These are phyloP conservation scores for Catharus bicknelli DNA, from an alignment of 2,113 vertebrate genomes.

Conservation along the genomic window DNA sequence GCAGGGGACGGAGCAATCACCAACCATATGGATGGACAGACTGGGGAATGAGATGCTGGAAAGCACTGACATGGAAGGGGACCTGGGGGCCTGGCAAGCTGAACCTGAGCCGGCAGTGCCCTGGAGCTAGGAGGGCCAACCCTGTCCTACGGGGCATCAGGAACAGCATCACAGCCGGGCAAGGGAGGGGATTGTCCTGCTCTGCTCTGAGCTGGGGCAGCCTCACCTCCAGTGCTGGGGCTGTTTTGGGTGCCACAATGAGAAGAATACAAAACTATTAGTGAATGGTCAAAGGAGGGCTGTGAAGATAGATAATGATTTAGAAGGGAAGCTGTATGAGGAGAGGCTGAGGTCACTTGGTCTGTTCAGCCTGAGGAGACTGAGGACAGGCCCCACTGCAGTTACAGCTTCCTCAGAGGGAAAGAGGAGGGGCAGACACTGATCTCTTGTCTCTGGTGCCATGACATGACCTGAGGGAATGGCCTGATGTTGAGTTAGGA, in stretches of 20 bases:
- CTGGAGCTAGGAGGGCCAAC: background rate
- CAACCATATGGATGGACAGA: rapidly evolving
- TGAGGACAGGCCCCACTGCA: background rate
- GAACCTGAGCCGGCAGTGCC: background rate
- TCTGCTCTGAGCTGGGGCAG: background rate
- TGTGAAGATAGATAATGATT: background rate
- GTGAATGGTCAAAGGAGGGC: rapidly evolving
- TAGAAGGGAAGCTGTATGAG: rapidly evolving
- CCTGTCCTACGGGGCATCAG: rapidly evolving
- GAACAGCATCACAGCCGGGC: rapidly evolving
- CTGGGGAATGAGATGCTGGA: background rate
- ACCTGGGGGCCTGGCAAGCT: background rate
- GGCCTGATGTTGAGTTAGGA: background rate
- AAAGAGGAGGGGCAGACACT: background rate
- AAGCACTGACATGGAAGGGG: background rate
- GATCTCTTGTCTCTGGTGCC: background rate
- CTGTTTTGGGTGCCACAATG: rapidly evolving
- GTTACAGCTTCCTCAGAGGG: background rate
- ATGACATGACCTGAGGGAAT: background rate
- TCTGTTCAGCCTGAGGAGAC: background rate
- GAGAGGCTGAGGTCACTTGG: background rate
- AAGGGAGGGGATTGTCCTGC: background rate
- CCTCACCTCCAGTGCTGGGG: rapidly evolving
- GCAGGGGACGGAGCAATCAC: background rate
- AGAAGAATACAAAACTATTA: background rate